Percentiles rank a stretch among this genome's conserved stretches.
phyloP scores from a whole-genome alignment of 2,888 invertebrate species.

The Coenonympha arcania region DNA sequence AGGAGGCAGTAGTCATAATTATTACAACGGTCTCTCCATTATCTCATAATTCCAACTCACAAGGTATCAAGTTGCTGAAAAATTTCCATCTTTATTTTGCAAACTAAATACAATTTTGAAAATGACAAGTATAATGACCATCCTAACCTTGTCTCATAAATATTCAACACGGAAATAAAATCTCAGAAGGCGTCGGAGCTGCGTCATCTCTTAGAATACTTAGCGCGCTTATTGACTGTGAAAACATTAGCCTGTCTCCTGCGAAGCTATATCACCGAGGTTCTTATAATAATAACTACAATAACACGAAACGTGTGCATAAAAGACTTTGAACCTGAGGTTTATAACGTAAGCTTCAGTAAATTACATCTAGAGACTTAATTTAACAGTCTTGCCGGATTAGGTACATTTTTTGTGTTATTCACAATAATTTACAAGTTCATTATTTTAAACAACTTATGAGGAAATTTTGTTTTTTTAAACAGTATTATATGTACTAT shows the following conservation, averaged over 20 bases:
- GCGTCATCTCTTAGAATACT: conserved; percentile 26
- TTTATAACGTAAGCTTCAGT: background rate
- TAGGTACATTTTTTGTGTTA: background rate
- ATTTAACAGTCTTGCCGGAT: conserved; percentile 1
- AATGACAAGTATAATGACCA: background rate
- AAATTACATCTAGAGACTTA: conserved; percentile 1
- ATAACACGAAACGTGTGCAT: conserved; percentile 3
- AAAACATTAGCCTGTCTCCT: conserved; percentile 13
- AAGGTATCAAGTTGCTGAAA: too few relatives aligned
- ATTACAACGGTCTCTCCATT: too few relatives aligned
- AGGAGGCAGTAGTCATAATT: too few relatives aligned
- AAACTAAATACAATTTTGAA: background rate
- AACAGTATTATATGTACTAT: too few relatives aligned
- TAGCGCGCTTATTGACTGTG: conserved; percentile 23
- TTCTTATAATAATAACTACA: background rate
- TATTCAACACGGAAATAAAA: conserved; percentile 20
- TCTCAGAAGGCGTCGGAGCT: conserved; percentile 8
- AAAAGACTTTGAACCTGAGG: conserved; percentile 18
- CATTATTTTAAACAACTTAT: background rate
- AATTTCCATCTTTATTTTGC: too few relatives aligned
- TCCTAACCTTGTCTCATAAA: conserved; percentile 17
- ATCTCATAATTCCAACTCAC: too few relatives aligned
- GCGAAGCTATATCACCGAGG: background rate
- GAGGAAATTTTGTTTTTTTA: too few relatives aligned
- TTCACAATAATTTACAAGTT: background rate